Evolutionary conservation across 2,113 vertebrate genomes (phyloP).

Genomic region (Coturnix japonica): DNA sequence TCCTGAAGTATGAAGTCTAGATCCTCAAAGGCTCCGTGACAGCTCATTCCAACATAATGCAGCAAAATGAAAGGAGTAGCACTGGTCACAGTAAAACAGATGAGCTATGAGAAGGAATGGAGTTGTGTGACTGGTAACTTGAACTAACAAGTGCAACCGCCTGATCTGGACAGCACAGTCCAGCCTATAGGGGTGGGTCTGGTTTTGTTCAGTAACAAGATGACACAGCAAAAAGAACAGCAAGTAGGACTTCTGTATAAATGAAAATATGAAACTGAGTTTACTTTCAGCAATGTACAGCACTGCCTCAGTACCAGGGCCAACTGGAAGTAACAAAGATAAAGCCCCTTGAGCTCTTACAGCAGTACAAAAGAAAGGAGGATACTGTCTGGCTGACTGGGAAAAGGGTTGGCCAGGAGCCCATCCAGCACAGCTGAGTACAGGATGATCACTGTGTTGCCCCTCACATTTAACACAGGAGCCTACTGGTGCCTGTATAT

Average conservation of each 20-base stretch:
- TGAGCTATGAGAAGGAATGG: not conserved
- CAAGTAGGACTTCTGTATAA: not conserved
- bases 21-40: rapidly evolving
- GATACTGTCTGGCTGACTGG: not conserved
- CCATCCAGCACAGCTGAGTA: not conserved
- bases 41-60: not conserved
- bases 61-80: not conserved
- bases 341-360: not conserved
- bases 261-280: not conserved
- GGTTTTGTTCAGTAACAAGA: not conserved
- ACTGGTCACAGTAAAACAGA: not conserved
- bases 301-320: not conserved
- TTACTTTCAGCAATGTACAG: not conserved
- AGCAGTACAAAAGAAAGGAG: not conserved
- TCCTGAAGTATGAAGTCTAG: not conserved
- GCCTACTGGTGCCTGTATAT: conserved; percentile 11
- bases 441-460: not conserved
- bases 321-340: not conserved
- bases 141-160: not conserved
- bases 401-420: not conserved
- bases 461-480: conserved; percentile 11
- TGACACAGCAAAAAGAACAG: not conserved
- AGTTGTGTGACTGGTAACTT: not conserved
- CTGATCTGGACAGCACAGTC: not conserved
- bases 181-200: not conserved